Conservation (phyloP, 2,113 vertebrate genomes). For the Podarcis muralis region DNA sequence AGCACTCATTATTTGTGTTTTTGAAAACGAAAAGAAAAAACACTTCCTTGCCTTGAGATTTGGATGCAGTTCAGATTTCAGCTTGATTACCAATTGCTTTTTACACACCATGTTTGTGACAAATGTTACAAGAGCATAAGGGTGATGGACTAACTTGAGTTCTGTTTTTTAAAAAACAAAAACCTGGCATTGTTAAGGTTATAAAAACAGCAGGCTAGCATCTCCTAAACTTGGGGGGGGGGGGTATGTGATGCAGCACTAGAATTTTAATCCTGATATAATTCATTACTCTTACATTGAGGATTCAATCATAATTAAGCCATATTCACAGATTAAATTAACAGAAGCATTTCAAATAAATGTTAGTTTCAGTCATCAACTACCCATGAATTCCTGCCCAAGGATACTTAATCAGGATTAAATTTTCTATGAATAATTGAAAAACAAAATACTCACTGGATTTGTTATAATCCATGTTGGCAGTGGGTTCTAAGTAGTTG, state of each 20-base stretch:
- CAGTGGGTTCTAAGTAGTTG: conserved; percentile 80
- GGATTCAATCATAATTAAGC: conserved; percentile 83
- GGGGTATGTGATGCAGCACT: conserved; percentile 70
- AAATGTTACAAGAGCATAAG: conserved; percentile 51
- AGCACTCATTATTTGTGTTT: conserved; percentile 43
- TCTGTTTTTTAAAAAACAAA: not conserved
- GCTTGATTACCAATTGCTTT: conserved; percentile 50
- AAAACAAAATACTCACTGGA: conserved; percentile 86
- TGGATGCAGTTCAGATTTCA: conserved; percentile 56
- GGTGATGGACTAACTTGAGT: conserved; percentile 45
- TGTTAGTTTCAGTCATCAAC: conserved; percentile 82
- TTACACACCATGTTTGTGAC: conserved; percentile 14
- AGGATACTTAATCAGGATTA: conserved; percentile 88
- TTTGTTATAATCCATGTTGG: conserved; percentile 84
- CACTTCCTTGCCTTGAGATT: conserved; percentile 47
- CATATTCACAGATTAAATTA: conserved; percentile 85
- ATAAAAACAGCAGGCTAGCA: conserved; percentile 62
- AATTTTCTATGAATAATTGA: conserved; percentile 88
- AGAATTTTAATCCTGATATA: conserved; percentile 82
- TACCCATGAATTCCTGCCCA: conserved; percentile 84
- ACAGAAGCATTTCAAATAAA: conserved; percentile 85
- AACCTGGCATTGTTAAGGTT: conserved; percentile 57
- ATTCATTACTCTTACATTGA: conserved; percentile 82
- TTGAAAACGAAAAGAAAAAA: conserved; percentile 37
- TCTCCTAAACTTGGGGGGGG: conserved; percentile 62